These are phyloP conservation scores for Salminus brasiliensis DNA, from an alignment of 2,113 vertebrate species.

Conservation along the genomic window DNA sequence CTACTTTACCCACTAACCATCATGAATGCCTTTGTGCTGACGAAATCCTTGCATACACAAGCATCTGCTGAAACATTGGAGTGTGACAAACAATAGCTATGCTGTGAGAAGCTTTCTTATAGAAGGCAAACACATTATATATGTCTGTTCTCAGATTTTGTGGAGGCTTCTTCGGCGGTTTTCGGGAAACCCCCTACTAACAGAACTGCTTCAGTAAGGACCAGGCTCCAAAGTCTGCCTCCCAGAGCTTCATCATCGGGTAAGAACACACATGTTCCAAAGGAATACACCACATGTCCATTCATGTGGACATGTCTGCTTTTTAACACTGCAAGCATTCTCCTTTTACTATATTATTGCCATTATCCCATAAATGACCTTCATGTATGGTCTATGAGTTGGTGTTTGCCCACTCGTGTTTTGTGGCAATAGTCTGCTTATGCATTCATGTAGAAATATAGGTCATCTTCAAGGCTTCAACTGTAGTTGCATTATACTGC, in stretches of 20 bases:
- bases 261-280: slow-evolving; percentile 42
- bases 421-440: too few relatives aligned
- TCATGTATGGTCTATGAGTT: background rate
- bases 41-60: background rate
- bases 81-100: background rate
- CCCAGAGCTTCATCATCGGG: slow-evolving; percentile 54
- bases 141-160: background rate
- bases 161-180: slow-evolving; percentile 27
- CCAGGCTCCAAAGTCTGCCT: slow-evolving; percentile 49
- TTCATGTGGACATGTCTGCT: background rate
- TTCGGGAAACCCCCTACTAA: slow-evolving; percentile 43
- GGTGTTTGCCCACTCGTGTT: background rate
- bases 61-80: background rate
- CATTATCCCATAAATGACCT: background rate
- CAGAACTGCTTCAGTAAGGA: slow-evolving; percentile 56
- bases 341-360: background rate
- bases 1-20: background rate
- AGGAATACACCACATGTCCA: background rate
- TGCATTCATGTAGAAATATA: too few relatives aligned
- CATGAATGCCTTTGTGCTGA: background rate
- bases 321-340: too few relatives aligned
- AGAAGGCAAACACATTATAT: background rate
- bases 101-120: background rate
- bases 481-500: background rate
- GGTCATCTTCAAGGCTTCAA: too few relatives aligned